Evolutionary conservation across 2,113 vertebrate species (phyloP).

Genomic region (Corydoras sp.): DNA sequence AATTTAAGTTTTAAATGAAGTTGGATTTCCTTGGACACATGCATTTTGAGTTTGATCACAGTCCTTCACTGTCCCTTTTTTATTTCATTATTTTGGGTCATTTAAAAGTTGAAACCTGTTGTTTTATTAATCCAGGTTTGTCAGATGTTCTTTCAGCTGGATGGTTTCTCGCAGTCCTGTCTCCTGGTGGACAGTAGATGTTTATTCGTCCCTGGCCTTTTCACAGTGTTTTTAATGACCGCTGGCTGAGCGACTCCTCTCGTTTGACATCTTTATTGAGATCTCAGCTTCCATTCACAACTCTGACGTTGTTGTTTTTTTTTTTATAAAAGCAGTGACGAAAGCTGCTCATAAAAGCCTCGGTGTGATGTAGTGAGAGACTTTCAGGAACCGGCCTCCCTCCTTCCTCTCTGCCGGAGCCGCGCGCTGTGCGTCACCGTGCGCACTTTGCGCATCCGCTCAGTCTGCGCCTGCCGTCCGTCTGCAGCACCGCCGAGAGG

Average conservation of each 20-base stretch:
- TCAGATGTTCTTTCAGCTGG: too few species aligned
- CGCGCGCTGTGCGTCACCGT: conserved; percentile 20
- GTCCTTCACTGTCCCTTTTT: too few species aligned
- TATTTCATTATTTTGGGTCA: too few species aligned
- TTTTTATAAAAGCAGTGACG: conserved; percentile 66
- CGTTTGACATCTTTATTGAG: conserved; percentile 53
- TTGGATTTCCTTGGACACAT: too few species aligned
- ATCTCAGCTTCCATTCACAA: conserved; percentile 54
- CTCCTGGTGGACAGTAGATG: too few species aligned
- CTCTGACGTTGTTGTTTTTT: conserved; percentile 68
- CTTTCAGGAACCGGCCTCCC: conserved; percentile 26
- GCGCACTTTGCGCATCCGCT: conserved; percentile 8
- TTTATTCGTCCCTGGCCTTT: too few species aligned
- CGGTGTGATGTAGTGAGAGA: conserved; percentile 38
- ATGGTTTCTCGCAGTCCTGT: too few species aligned
- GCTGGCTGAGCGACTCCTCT: conserved; percentile 48
- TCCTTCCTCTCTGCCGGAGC: conserved; percentile 14
- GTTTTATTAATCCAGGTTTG: too few species aligned
- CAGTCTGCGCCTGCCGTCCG: conserved; percentile 25
- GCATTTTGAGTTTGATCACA: too few species aligned
- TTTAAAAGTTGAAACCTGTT: too few species aligned
- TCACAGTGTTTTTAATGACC: conserved; percentile 4
- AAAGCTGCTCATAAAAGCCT: conserved; percentile 74
- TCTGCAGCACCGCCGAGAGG: conserved; percentile 44
- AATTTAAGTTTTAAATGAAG: too few species aligned